These are phyloP conservation scores for Barnardius zonarius DNA, from an alignment of 2,113 vertebrate genomes.

Conservation along the genomic window DNA sequence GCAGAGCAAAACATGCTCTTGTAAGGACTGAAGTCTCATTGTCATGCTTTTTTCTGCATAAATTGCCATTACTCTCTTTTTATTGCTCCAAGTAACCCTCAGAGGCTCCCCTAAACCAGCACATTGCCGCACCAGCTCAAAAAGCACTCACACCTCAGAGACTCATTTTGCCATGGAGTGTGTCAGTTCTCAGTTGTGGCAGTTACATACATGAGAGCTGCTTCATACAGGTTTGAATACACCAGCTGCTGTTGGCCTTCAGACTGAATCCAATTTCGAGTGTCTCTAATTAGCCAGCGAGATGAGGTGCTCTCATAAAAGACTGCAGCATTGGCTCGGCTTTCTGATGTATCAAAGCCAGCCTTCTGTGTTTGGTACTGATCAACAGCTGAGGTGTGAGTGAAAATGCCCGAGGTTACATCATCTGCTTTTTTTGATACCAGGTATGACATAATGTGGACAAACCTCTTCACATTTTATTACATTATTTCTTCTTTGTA, in stretches of 20 bases:
- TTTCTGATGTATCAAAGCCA: background rate
- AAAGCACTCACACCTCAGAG: background rate
- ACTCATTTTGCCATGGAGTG: background rate
- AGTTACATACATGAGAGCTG: background rate
- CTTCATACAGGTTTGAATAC: background rate
- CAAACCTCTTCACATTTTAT: background rate
- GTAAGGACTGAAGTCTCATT: background rate
- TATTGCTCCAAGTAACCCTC: background rate
- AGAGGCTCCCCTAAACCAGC: background rate
- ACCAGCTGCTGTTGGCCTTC: conserved; percentile 10
- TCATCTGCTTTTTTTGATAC: background rate
- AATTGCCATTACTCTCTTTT: background rate
- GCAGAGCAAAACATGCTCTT: background rate
- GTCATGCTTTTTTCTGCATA: background rate
- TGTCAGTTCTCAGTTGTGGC: background rate
- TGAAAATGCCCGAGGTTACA: background rate
- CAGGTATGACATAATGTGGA: background rate
- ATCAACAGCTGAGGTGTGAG: background rate
- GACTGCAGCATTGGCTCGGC: background rate
- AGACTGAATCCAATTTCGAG: background rate
- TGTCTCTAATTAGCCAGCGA: conserved; percentile 15
- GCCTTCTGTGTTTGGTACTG: background rate
- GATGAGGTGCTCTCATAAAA: conserved; percentile 10
- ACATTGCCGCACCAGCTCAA: background rate
- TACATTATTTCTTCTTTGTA: background rate